Evolutionary conservation across 2,888 invertebrate genomes (phyloP).

Genomic region (Cheilosia urbana): DNA sequence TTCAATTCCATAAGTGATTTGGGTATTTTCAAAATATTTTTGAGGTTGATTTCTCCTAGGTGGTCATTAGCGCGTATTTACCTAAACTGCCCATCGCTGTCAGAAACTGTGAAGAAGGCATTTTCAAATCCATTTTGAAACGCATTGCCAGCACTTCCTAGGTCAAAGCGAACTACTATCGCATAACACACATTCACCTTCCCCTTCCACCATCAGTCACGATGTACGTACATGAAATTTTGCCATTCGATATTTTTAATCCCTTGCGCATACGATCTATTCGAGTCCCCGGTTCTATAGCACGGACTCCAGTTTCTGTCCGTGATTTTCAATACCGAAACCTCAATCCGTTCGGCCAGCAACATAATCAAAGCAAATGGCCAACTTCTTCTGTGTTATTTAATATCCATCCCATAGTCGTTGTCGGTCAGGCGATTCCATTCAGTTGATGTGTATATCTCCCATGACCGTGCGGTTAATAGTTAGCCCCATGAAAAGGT

Average conservation of each 20-base stretch:
- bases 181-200: no score
- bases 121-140: no score
- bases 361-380: conserved; percentile 34
- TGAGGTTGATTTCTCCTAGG: no score
- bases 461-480: conserved; percentile 55
- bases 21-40: no score
- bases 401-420: conserved; percentile 39
- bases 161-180: no score
- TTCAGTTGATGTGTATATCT: conserved; percentile 12
- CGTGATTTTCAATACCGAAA: conserved; percentile 36
- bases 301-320: background rate
- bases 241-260: conserved; percentile 60
- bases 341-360: background rate
- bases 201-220: conserved; percentile 1
- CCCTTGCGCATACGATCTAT: conserved; percentile 4
- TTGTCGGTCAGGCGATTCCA: conserved; percentile 9
- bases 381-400: conserved; percentile 61
- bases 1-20: no score
- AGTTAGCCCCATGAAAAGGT: conserved; percentile 35
- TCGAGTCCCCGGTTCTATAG: background rate
- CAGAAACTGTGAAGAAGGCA: no score
- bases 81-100: no score
- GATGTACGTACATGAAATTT: background rate
- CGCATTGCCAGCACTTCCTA: no score
- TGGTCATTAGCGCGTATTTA: no score